These are phyloP conservation scores for Panurus biarmicus DNA, from an alignment of 2,113 vertebrate genomes.

Conservation along the genomic window DNA sequence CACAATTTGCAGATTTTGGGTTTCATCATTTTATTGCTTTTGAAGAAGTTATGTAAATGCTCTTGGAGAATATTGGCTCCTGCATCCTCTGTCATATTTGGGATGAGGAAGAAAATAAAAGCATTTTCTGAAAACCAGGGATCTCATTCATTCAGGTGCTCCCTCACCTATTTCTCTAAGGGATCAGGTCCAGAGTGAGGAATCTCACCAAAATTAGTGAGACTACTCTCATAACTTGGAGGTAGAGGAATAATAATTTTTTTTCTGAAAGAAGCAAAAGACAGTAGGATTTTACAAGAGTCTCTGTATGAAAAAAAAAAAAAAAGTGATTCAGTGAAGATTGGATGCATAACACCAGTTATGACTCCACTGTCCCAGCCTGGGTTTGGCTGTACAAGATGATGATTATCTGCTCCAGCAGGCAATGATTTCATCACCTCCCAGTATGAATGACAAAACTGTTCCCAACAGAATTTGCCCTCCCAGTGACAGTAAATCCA, in stretches of 20 bases:
- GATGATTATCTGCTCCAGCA: neutral
- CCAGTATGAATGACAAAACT: slow-evolving; percentile 25
- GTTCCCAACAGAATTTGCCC: slow-evolving; percentile 28
- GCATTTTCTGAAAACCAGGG: neutral
- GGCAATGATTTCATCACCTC: slow-evolving; percentile 18
- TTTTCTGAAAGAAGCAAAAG: neutral
- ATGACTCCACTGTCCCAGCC: neutral
- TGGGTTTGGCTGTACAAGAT: neutral
- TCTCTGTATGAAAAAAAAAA: neutral
- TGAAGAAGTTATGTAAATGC: neutral
- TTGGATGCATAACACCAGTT: neutral
- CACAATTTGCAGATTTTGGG: slow-evolving; percentile 20
- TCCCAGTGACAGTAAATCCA: slow-evolving; percentile 40
- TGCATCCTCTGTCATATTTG: neutral
- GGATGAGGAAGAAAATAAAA: neutral
- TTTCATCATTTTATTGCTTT: slow-evolving; percentile 49
- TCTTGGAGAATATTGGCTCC: neutral
- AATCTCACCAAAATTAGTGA: neutral
- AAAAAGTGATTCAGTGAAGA: neutral
- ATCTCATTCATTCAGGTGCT: neutral
- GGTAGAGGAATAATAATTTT: neutral
- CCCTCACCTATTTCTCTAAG: neutral
- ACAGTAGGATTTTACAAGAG: neutral
- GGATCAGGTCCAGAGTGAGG: neutral
- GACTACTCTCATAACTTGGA: neutral